Base-by-base conservation (phyloP, 1,140 invertebrate species). In the Oryzaephilus surinamensis region DNA sequence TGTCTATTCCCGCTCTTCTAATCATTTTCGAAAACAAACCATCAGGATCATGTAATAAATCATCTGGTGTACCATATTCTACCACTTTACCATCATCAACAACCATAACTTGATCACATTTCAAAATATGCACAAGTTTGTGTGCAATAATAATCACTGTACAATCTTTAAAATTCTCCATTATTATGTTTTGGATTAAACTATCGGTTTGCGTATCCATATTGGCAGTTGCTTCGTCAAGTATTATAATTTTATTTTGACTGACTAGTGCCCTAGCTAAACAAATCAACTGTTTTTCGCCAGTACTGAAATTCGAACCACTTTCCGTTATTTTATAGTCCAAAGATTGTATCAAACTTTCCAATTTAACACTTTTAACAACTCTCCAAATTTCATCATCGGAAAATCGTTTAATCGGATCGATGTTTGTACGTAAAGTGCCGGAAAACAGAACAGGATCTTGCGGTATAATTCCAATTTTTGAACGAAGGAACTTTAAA, bases 391-490 rank as follows among this genome's bases (percentile, higher is more conserved):
- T 58, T 52, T 86, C 48, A 60, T 73, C 67, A 52, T 92, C 87
- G 21, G 62, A 60, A 51, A 79, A 79, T 12, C 66, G 58, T 45
- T 79, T 69, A 52, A 89, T 89, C 0, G 89, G 89, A 67, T 93
- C 89, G 45, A 94, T 66, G 61, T 94, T 93, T 51, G 77, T 79
- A 11, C 89, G 69, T 34, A 92, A 54, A 6, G 74, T 76, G 0
- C 84, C 87, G 1, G 83, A 81, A 57, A 92, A 92, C 1, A 92
- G 58, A 8, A 92, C 78, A 0, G 88, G 87, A 48, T 83, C 84
- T 61, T 92, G 84, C 1, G 84, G 84, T 43, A 88, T 85, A 14
- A 86, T 84, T 13, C 82, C 80, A 16, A 90, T 74, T 42, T 76
- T 73, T 11, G 70, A 70, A 5, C 85, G 65, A 2, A 90, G 56